Evolutionary conservation across 2,888 invertebrate species (phyloP).

Genomic region (Corbicula japonica): DNA sequence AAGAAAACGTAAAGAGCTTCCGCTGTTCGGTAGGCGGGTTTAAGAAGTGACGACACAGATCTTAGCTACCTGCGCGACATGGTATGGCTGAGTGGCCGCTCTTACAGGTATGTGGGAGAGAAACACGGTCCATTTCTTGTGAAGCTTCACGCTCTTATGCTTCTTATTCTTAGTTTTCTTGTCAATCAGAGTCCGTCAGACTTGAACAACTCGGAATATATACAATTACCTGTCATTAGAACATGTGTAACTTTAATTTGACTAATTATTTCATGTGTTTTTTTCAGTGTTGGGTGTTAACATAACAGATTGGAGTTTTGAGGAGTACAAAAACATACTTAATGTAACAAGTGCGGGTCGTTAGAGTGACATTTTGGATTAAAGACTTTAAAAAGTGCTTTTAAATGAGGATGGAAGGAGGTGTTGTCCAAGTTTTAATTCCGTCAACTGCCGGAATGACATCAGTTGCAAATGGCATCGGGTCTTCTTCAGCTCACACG

Average conservation of each 20-base stretch:
- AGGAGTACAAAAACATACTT: slow-evolving; percentile 9
- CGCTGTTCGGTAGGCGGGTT: slow-evolving; percentile 60
- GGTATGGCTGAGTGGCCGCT: slow-evolving; percentile 61
- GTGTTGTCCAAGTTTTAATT: slow-evolving; percentile 58
- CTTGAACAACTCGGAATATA: slow-evolving; percentile 69
- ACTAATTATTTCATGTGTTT: slow-evolving; percentile 52
- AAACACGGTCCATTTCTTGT: slow-evolving; percentile 66
- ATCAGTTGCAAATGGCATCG: slow-evolving; percentile 14
- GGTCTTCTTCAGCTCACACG: slow-evolving; percentile 26
- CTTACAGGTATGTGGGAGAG: slow-evolving; percentile 59
- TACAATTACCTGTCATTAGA: slow-evolving; percentile 59
- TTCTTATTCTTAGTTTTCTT: slow-evolving; percentile 63
- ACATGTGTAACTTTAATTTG: slow-evolving; percentile 51
- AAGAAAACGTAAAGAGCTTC: slow-evolving; percentile 29
- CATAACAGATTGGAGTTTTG: slow-evolving; percentile 33
- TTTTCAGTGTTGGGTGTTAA: slow-evolving; percentile 50
- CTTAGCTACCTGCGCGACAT: slow-evolving; percentile 54
- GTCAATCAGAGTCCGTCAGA: slow-evolving; percentile 68
- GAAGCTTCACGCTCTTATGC: slow-evolving; percentile 66
- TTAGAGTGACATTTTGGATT: slow-evolving; percentile 12
- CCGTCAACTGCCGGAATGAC: slow-evolving; percentile 59
- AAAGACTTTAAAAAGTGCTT: slow-evolving; percentile 20
- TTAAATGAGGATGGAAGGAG: slow-evolving; percentile 51
- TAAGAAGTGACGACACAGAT: slow-evolving; percentile 55
- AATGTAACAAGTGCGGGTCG: slow-evolving; percentile 18